Percentiles rank a stretch among this genome's conserved stretches.
Evolutionary conservation across 2,888 invertebrate genomes (phyloP).

Genomic region (Drosophila falleni): DNA sequence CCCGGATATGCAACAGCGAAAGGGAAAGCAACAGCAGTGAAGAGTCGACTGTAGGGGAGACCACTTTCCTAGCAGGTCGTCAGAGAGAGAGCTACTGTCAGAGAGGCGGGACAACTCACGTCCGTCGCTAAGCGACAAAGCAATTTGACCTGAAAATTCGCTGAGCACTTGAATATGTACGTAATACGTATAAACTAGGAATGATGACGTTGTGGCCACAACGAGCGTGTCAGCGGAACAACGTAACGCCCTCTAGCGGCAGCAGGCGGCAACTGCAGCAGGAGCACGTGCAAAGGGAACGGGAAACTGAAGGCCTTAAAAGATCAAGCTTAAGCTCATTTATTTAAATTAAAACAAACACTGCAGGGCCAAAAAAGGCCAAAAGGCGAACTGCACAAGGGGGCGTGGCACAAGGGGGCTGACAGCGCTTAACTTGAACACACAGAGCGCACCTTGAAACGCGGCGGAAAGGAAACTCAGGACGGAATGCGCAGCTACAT

Average conservation of each 20-base stretch:
- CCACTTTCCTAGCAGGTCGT: neutral
- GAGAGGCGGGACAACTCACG: slow-evolving; percentile 40
- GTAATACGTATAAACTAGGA: slow-evolving; percentile 14
- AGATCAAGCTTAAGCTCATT: slow-evolving; percentile 83
- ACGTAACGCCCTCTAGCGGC: slow-evolving; percentile 34
- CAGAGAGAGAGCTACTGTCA: slow-evolving; percentile 2
- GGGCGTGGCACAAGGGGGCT: slow-evolving; percentile 3
- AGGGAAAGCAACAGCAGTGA: no score
- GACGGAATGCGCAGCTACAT: slow-evolving; percentile 50
- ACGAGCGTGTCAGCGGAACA: slow-evolving; percentile 52
- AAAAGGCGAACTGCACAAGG: slow-evolving; percentile 29
- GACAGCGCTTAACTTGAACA: slow-evolving; percentile 13
- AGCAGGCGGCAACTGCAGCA: slow-evolving; percentile 26
- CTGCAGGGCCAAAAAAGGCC: slow-evolving; percentile 64
- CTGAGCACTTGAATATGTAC: slow-evolving; percentile 74
- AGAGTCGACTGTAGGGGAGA: no score
- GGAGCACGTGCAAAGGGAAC: slow-evolving; percentile 8
- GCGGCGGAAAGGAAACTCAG: slow-evolving; percentile 20
- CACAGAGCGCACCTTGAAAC: slow-evolving; percentile 13
- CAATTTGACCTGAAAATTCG: slow-evolving; percentile 80
- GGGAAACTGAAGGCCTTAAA: slow-evolving; percentile 65
- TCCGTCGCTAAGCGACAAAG: slow-evolving; percentile 66
- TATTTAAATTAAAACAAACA: slow-evolving; percentile 84
- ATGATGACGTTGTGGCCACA: slow-evolving; percentile 36
- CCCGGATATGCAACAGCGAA: no score